Percentiles rank a stretch among this genome's conserved stretches.
Conservation (phyloP, 2,888 invertebrate genomes). For the Callosobruchus maculatus region DNA sequence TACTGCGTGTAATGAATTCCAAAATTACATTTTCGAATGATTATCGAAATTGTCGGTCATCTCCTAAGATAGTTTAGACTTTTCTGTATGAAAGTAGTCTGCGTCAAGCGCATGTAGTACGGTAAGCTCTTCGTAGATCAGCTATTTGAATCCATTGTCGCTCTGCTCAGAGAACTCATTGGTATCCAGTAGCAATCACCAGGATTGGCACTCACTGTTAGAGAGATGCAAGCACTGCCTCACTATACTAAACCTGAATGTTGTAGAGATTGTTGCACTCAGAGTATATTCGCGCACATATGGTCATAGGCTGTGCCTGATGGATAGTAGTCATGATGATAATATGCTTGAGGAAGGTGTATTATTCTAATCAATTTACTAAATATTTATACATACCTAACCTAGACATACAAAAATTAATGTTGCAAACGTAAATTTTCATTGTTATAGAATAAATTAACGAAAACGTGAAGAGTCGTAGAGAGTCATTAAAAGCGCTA, state of each 20-base stretch:
- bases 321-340: background rate
- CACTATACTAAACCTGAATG: background rate
- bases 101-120: background rate
- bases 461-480: too few species aligned
- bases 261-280: background rate
- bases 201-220: background rate
- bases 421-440: too few species aligned
- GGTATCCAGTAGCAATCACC: background rate
- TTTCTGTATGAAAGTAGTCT: background rate
- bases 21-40: too few species aligned
- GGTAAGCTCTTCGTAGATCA: background rate
- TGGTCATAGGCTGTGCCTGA: background rate
- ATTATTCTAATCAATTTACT: too few species aligned
- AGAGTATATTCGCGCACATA: background rate
- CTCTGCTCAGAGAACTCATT: background rate
- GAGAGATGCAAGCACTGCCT: background rate
- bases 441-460: too few species aligned
- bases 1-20: background rate
- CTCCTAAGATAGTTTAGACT: background rate
- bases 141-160: background rate
- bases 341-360: background rate
- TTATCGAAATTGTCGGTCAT: too few species aligned
- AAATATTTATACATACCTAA: too few species aligned
- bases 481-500: too few species aligned
- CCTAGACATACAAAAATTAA: too few species aligned